phyloP scores from a whole-genome alignment of 2,888 invertebrate genomes.

The Cantharis rustica region DNA sequence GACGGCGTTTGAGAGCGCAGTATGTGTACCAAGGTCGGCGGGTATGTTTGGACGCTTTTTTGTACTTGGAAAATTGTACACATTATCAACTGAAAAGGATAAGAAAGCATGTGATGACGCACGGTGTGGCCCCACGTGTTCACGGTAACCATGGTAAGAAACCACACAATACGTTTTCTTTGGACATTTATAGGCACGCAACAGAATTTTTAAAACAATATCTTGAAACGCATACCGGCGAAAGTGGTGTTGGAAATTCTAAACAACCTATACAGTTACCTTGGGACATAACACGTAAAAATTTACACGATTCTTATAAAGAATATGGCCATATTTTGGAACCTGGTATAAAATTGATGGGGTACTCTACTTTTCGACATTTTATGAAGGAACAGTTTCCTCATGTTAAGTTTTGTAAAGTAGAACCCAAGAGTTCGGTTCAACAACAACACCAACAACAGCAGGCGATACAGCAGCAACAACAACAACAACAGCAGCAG shows the following conservation, averaged over 20 bases:
- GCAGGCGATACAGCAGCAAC: slow-evolving; percentile 57
- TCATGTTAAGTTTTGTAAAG: slow-evolving; percentile 70
- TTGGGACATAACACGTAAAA: slow-evolving; percentile 67
- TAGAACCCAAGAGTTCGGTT: slow-evolving; percentile 63
- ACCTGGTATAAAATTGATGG: slow-evolving; percentile 76
- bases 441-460: slow-evolving; percentile 58
- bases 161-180: slow-evolving; percentile 78
- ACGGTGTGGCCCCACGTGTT: slow-evolving; percentile 77
- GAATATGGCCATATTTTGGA: slow-evolving; percentile 73
- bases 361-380: slow-evolving; percentile 78
- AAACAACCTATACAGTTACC: slow-evolving; percentile 61
- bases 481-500: slow-evolving; percentile 56
- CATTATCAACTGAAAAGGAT: slow-evolving; percentile 79
- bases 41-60: slow-evolving; percentile 78
- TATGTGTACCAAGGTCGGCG: slow-evolving; percentile 79
- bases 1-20: slow-evolving; percentile 73
- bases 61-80: slow-evolving; percentile 79
- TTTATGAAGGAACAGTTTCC: slow-evolving; percentile 84
- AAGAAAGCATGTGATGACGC: slow-evolving; percentile 77
- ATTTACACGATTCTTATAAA: slow-evolving; percentile 75
- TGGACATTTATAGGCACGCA: slow-evolving; percentile 78
- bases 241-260: slow-evolving; percentile 59
- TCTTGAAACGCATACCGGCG: slow-evolving; percentile 67
- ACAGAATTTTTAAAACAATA: slow-evolving; percentile 77
- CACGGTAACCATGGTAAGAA: slow-evolving; percentile 82